Evolutionary conservation across 2,888 invertebrate species (phyloP).

Genomic region (Nephrotoma flavescens): DNA sequence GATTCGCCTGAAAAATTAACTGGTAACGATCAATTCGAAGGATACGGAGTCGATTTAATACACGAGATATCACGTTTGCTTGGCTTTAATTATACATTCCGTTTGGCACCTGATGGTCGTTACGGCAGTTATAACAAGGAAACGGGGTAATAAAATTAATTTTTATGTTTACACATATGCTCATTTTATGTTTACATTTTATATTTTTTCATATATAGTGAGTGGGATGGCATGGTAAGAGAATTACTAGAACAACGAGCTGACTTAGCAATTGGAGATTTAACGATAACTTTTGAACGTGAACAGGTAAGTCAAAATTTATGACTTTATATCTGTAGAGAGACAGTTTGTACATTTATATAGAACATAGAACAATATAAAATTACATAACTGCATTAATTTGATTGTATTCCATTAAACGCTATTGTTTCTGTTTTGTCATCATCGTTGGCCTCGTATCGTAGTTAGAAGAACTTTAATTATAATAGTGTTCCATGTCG

Average conservation of each 20-base stretch:
- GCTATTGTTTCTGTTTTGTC: background rate
- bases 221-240: slow-evolving; percentile 86
- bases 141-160: slow-evolving; percentile 27
- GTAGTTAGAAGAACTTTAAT: background rate
- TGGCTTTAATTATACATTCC: slow-evolving; percentile 78
- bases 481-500: background rate
- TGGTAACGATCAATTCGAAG: slow-evolving; percentile 88
- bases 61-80: slow-evolving; percentile 77
- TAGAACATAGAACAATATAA: background rate
- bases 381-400: background rate
- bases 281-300: slow-evolving; percentile 93
- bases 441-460: background rate
- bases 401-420: background rate
- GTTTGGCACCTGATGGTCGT: slow-evolving; percentile 69
- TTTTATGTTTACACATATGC: background rate
- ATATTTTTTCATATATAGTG: slow-evolving; percentile 33
- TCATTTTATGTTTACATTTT: background rate
- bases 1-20: slow-evolving; percentile 67
- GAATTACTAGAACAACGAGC: slow-evolving; percentile 80
- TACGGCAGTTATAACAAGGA: slow-evolving; percentile 70
- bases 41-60: slow-evolving; percentile 88
- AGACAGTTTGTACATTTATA: background rate
- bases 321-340: background rate
- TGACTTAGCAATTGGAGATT: slow-evolving; percentile 90
- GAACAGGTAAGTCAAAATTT: slow-evolving; percentile 41